These are phyloP conservation scores for Drosophila cardini DNA, from an alignment of 1,140 invertebrate species.

Conservation along the genomic window DNA sequence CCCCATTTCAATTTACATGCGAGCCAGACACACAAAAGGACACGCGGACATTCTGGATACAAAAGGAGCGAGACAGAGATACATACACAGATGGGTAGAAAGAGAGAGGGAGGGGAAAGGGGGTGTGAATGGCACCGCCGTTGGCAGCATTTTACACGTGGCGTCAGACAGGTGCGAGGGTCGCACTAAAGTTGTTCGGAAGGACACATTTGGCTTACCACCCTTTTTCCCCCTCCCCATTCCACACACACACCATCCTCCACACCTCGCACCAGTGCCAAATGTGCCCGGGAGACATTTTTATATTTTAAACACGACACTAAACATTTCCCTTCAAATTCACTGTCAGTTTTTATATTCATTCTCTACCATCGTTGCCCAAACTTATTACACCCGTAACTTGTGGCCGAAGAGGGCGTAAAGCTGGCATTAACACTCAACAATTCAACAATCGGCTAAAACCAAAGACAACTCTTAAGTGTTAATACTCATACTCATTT, in stretches of 20 bases:
- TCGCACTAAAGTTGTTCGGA: conserved; percentile 36
- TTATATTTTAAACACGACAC: conserved; percentile 47
- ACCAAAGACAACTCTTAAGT: no score
- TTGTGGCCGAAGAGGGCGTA: no score
- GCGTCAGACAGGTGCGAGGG: conserved; percentile 57
- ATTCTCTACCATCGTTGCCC: conserved; percentile 1
- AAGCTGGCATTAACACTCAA: no score
- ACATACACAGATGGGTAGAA: not conserved
- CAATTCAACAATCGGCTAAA: no score
- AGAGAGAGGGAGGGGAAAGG: not conserved
- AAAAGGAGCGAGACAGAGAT: conserved; percentile 8
- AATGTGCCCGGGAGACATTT: conserved; percentile 65
- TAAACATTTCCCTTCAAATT: conserved; percentile 79
- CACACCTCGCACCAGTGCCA: conserved; percentile 27
- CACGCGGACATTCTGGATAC: conserved; percentile 13
- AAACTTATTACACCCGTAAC: conserved; percentile 34
- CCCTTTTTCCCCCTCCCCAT: not conserved
- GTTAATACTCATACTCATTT: no score
- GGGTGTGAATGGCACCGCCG: conserved; percentile 45
- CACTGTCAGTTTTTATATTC: conserved; percentile 36
- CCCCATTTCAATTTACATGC: conserved; percentile 77
- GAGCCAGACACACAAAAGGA: conserved; percentile 26
- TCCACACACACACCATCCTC: not conserved
- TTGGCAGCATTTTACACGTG: conserved; percentile 70
- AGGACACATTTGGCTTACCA: conserved; percentile 17